A percentile compares a stretch with the other conserved stretches of the same genome.
Conservation (phyloP, 2,113 vertebrate species). For the Columbina picui region DNA sequence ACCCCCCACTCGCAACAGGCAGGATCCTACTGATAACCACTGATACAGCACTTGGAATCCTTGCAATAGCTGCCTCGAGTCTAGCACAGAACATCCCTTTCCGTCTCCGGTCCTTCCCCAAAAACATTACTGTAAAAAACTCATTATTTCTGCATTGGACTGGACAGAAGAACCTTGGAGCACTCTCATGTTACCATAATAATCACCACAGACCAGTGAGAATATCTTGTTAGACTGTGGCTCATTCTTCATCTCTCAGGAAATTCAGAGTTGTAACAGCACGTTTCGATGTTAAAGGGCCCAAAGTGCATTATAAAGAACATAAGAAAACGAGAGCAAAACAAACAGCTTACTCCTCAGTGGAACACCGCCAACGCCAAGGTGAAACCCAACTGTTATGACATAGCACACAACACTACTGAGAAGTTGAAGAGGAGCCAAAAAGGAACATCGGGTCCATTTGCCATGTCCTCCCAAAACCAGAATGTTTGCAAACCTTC, state of each 20-base stretch:
- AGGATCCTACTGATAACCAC: neutral
- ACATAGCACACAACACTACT: neutral
- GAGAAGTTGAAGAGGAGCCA: neutral
- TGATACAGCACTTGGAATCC: neutral
- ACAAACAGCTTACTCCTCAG: neutral
- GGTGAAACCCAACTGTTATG: neutral
- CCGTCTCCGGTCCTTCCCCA: neutral
- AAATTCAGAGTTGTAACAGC: neutral
- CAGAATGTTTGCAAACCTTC: too few species aligned
- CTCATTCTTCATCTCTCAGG: neutral
- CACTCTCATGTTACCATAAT: neutral
- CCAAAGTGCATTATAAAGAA: neutral
- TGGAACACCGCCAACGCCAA: neutral
- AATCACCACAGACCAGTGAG: neutral
- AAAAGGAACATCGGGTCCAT: neutral
- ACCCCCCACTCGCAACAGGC: neutral
- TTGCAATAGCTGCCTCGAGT: neutral
- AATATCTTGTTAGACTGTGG: neutral
- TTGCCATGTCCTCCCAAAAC: neutral
- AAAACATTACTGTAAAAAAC: neutral
- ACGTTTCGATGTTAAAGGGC: constrained; percentile 5
- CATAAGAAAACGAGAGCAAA: neutral
- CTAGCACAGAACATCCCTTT: neutral
- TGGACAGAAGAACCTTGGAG: neutral
- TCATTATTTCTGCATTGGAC: neutral